A percentile compares a stretch with the other conserved stretches of the same genome.
These are phyloP conservation scores for Polymixis flavicincta DNA, from an alignment of 2,888 invertebrate species.

Conservation along the genomic window DNA sequence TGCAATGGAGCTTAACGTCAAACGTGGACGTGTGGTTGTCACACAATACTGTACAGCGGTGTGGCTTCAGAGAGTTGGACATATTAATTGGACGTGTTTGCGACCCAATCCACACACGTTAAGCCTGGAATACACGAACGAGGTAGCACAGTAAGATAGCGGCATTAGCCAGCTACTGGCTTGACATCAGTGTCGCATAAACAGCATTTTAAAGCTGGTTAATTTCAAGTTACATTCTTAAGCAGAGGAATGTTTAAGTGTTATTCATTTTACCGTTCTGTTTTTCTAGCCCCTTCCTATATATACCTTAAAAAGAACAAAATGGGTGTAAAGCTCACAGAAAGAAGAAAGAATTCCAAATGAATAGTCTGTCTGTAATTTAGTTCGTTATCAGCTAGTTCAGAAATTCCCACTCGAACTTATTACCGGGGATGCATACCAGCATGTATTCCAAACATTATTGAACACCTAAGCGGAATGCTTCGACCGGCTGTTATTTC, in stretches of 20 bases:
- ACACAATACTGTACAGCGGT: slow-evolving; percentile 35
- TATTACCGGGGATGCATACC: slow-evolving; percentile 20
- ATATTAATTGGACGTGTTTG: slow-evolving; percentile 54
- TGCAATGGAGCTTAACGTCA: slow-evolving; percentile 48
- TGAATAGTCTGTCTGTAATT: slow-evolving; percentile 3
- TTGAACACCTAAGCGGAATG: slow-evolving; percentile 51
- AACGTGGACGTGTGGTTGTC: slow-evolving; percentile 38
- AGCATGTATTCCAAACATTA: slow-evolving; percentile 44
- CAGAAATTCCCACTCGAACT: slow-evolving; percentile 24
- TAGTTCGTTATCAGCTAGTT: slow-evolving; percentile 5
- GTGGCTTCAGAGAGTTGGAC: slow-evolving; percentile 41
- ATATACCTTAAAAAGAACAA: not conserved
- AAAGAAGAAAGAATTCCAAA: not conserved
- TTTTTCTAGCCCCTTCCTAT: not conserved
- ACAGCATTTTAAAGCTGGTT: slow-evolving; percentile 40
- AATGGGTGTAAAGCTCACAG: not conserved
- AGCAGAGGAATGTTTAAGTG: not conserved
- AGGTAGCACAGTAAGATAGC: slow-evolving; percentile 31
- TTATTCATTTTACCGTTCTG: not conserved
- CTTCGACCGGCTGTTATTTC: slow-evolving; percentile 46
- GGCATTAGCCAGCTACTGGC: slow-evolving; percentile 22
- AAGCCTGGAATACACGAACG: slow-evolving; percentile 27
- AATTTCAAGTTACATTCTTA: not conserved
- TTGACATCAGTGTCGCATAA: slow-evolving; percentile 23
- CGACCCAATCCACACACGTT: slow-evolving; percentile 28